Evolutionary conservation across 2,113 vertebrate genomes (phyloP).

Genomic region (Diphyllodes magnificus): DNA sequence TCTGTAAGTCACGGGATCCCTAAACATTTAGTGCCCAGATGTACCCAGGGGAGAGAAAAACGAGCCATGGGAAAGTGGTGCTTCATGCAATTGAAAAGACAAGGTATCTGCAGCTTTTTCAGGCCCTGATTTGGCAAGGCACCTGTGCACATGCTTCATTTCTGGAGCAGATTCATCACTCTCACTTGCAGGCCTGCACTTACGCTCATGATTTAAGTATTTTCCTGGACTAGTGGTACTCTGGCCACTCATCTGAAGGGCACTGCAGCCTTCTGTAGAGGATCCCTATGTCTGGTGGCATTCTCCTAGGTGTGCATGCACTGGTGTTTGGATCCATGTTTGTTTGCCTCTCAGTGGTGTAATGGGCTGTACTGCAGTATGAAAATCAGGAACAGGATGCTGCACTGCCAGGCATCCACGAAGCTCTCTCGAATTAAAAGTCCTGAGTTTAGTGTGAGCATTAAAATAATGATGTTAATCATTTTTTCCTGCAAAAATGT

Average conservation of each 20-base stretch:
- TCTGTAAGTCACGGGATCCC: not conserved
- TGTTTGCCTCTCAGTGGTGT: not conserved
- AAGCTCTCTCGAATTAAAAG: not conserved
- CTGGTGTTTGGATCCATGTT: not conserved
- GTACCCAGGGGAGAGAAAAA: not conserved
- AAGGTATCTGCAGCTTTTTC: not conserved
- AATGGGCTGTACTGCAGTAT: not conserved
- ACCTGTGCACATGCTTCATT: not conserved
- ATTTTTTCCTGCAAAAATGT: not conserved
- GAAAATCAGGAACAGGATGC: not conserved
- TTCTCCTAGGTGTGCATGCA: not conserved
- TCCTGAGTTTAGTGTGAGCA: not conserved
- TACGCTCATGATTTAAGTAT: not conserved
- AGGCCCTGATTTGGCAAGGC: not conserved
- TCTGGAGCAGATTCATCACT: not conserved
- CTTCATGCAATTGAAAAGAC: not conserved
- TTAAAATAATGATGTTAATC: not conserved
- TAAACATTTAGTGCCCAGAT: not conserved
- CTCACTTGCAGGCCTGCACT: not conserved
- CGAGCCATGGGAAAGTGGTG: accelerated
- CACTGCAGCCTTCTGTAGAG: not conserved
- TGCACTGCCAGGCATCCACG: not conserved
- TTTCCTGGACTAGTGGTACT: not conserved
- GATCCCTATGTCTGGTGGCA: not conserved
- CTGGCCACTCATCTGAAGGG: not conserved